A percentile compares a stretch with the other conserved stretches of the same genome.
Evolutionary conservation across 1,140 invertebrate species (phyloP).

Genomic region (Panulirus ornatus): DNA sequence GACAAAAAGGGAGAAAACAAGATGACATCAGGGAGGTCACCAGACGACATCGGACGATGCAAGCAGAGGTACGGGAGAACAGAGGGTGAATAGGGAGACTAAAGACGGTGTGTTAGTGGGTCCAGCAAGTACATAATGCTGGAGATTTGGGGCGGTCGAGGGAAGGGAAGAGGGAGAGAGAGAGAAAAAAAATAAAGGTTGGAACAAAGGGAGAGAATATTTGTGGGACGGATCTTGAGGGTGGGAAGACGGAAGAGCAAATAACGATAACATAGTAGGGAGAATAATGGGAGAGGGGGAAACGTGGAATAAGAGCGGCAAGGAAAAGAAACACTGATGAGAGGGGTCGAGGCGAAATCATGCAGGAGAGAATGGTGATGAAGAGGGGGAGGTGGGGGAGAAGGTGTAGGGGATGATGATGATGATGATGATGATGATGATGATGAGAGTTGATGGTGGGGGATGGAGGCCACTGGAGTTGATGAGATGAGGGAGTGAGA

Average conservation of each 20-base stretch:
- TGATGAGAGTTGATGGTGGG: too few relatives aligned
- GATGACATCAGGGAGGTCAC: too few relatives aligned
- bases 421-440: too few relatives aligned
- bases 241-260: constrained; percentile 6
- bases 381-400: too few relatives aligned
- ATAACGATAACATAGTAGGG: neutral
- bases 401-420: neutral
- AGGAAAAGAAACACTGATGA: neutral
- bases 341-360: neutral
- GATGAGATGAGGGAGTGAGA: neutral
- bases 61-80: too few relatives aligned
- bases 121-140: neutral
- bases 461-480: neutral
- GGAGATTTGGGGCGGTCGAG: neutral
- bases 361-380: neutral
- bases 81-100: too few relatives aligned
- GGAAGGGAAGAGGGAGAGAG: neutral
- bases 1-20: too few relatives aligned
- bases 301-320: neutral
- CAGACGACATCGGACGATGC: too few relatives aligned
- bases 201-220: constrained; percentile 12
- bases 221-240: constrained; percentile 11
- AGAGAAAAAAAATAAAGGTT: neutral
- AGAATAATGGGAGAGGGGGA: constrained; percentile 18
- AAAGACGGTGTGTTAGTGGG: neutral